A percentile compares a stretch with the other conserved stretches of the same genome.
phyloP scores from a whole-genome alignment of 2,888 invertebrate species.

The Cecidostiba fungosa region DNA sequence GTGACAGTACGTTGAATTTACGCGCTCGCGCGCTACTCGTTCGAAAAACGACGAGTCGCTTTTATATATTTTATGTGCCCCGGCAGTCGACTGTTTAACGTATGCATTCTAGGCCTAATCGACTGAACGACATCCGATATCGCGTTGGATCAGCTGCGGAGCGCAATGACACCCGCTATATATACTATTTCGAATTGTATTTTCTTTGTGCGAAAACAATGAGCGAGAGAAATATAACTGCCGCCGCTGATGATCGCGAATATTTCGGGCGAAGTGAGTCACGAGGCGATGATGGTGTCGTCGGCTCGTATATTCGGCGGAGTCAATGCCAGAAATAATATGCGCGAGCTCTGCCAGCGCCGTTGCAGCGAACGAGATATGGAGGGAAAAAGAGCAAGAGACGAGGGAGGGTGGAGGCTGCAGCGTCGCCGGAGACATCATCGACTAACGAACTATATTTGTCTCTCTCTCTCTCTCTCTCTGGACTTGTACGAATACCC shows the following conservation, averaged over 20 bases:
- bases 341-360: conserved; percentile 60
- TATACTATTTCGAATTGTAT: background rate
- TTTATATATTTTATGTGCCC: background rate
- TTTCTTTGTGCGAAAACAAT: conserved; percentile 61
- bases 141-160: background rate
- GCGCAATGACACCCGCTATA: background rate
- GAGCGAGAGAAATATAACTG: conserved; percentile 45
- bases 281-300: conserved; percentile 72
- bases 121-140: background rate
- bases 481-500: conserved; percentile 57
- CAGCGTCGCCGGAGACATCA: conserved; percentile 68
- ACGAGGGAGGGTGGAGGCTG: conserved; percentile 70
- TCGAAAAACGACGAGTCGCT: conserved; percentile 5
- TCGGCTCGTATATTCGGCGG: conserved; percentile 68
- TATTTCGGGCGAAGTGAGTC: conserved; percentile 76
- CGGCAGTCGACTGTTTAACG: conserved; percentile 18
- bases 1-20: background rate
- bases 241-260: conserved; percentile 66
- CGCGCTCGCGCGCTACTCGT: no score
- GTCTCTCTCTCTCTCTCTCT: conserved; percentile 61
- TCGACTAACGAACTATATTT: conserved; percentile 77
- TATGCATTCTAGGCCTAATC: conserved; percentile 35
- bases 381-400: conserved; percentile 60
- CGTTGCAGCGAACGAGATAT: conserved; percentile 33
- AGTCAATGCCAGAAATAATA: conserved; percentile 79